Conservation (phyloP, 2,113 vertebrate species). For the Cromileptes altivelis region DNA sequence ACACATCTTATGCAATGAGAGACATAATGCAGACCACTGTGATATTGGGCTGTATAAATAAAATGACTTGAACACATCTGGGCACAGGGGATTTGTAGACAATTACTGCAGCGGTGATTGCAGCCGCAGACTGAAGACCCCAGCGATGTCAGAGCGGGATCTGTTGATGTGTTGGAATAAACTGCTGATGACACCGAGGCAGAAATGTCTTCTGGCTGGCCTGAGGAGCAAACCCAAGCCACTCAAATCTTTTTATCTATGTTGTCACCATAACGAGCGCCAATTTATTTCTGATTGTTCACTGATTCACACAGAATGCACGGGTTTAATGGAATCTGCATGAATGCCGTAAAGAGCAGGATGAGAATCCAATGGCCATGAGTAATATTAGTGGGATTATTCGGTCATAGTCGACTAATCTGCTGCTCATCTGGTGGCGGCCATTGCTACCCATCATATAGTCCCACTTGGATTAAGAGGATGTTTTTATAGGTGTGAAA, state of each 20-base stretch:
- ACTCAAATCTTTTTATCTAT: constrained; percentile 13
- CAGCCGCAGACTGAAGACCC: constrained; percentile 39
- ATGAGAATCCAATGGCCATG: constrained; percentile 34
- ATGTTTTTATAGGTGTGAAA: background rate
- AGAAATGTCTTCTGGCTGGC: constrained; percentile 44
- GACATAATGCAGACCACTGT: constrained; percentile 43
- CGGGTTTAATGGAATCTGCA: constrained; percentile 40
- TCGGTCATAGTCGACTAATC: constrained; percentile 7
- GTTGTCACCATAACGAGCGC: constrained; percentile 38
- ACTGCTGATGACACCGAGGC: constrained; percentile 56
- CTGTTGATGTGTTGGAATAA: constrained; percentile 42
- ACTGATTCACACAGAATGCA: constrained; percentile 31
- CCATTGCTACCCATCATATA: background rate
- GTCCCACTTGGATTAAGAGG: background rate
- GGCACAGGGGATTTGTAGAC: constrained; percentile 41
- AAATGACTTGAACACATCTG: constrained; percentile 24
- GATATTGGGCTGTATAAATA: too few species aligned
- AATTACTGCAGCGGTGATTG: constrained; percentile 44
- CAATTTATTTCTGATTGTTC: constrained; percentile 36
- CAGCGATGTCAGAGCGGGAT: constrained; percentile 23
- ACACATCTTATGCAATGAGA: constrained; percentile 59
- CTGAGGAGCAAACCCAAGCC: constrained; percentile 29
- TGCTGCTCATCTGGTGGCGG: background rate
- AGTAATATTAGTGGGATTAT: constrained; percentile 32
- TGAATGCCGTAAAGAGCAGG: constrained; percentile 17